Evolutionary conservation across 2,113 vertebrate genomes (phyloP).

Genomic region (Corythaeola cristata): DNA sequence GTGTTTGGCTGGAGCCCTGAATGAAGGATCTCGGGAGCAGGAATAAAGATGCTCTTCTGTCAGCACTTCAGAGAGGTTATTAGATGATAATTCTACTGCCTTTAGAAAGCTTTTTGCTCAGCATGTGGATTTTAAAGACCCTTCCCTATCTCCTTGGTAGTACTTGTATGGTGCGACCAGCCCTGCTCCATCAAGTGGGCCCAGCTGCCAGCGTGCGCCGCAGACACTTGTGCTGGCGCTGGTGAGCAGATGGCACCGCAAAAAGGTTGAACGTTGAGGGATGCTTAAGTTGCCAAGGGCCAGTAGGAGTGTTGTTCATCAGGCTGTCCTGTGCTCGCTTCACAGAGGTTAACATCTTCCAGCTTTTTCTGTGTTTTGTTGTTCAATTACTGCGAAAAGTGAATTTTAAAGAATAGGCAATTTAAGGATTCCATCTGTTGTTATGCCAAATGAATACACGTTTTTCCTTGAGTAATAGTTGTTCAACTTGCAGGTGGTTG

Average conservation of each 20-base stretch:
- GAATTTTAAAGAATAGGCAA: neutral
- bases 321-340: neutral
- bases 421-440: neutral
- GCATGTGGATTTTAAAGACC: neutral
- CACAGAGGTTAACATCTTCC: neutral
- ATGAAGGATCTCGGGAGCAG: neutral
- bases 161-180: neutral
- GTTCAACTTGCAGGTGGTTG: constrained; percentile 20
- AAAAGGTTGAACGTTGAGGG: neutral
- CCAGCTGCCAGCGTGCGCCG: neutral
- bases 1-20: neutral
- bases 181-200: accelerated
- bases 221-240: neutral
- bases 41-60: neutral
- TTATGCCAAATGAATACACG: neutral
- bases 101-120: neutral
- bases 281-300: neutral
- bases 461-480: neutral
- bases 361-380: neutral
- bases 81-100: neutral
- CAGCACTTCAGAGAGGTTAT: neutral
- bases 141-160: neutral
- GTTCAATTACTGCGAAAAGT: neutral
- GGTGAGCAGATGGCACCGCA: neutral
- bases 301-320: neutral